Evolutionary conservation across 2,797 vertebrate species (phyloP), one percentile per base, ranked within the genome.

Genomic region (Danionella dracula): DNA sequence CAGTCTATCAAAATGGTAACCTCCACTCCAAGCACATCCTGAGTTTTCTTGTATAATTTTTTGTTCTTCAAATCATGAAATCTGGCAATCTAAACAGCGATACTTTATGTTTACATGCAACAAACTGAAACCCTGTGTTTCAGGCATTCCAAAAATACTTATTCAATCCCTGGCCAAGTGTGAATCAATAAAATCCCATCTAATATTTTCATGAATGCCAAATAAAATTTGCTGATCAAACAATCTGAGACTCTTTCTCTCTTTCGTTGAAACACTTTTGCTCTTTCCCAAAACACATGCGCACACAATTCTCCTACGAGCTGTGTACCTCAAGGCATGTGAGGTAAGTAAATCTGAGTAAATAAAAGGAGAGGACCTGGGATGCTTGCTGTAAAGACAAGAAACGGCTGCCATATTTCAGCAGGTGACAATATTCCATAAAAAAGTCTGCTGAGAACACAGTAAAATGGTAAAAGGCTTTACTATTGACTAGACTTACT

Each of bases 151-250:
- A 3, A 27, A n/a, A 48, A 20, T 45, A 13, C 62, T 73, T 61
- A 75, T 83, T 85, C 77, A 68, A 87, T 80, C 67, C 50, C 68
- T 72, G 75, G 81, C 78, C 74, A 70, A 88, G 85, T 79, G 76
- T 76, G 76, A 78, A 87, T 89, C 87, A 84, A 88, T 89, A 86
- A 61, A 85, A 83, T 82, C 78, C 79, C 83, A 82, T 85, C 86
- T 86, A 86, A 86, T 81, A 82, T 76, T 75, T 67, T 83, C 76
- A 78, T 81, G 80, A 78, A 78, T 66, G 61, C 67, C 68, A 57
- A 61, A 60, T n/a, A n/a, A n/a, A n/a, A n/a, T n/a, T 65, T 66
- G 69, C 75, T 85, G 77, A 82, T 83, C 75, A 69, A 68, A 63
- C 40, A 45, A 58, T 46, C 66, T 10, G n/a, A 29, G n/a, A 9